Conservation (phyloP, 2,888 invertebrate genomes). For the Diaperis boleti region DNA sequence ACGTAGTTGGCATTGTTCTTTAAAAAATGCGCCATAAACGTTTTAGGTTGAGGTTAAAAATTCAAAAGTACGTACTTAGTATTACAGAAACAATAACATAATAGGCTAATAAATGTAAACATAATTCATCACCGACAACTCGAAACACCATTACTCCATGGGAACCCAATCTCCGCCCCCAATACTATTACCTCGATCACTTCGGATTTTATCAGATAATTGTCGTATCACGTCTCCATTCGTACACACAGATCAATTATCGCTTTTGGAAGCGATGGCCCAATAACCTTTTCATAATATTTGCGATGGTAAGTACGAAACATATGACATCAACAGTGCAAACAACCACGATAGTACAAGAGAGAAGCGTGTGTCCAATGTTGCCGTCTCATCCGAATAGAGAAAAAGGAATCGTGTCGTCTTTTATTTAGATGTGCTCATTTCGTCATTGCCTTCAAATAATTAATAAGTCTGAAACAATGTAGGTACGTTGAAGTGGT, state of each 20-base stretch:
- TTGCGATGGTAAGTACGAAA: conserved; percentile 11
- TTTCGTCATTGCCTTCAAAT: conserved; percentile 11
- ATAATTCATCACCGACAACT: background rate
- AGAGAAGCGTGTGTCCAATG: background rate
- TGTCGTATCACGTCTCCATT: background rate
- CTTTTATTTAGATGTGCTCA: background rate
- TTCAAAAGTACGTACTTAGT: too few relatives aligned
- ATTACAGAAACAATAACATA: too few relatives aligned
- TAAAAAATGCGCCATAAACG: too few relatives aligned
- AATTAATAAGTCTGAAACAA: conserved; percentile 25
- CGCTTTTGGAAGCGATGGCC: conserved; percentile 8
- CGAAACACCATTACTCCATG: too few relatives aligned
- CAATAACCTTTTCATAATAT: conserved; percentile 14
- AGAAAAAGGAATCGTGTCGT: conserved; percentile 2
- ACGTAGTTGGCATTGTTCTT: too few relatives aligned
- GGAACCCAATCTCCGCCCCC: background rate
- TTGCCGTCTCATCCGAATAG: conserved; percentile 9
- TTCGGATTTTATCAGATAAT: conserved; percentile 3
- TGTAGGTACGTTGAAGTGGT: conserved; percentile 7
- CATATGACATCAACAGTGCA: conserved; percentile 14
- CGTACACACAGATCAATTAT: conserved; percentile 11
- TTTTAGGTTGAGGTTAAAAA: too few relatives aligned
- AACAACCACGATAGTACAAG: conserved; percentile 5
- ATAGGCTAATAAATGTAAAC: too few relatives aligned
- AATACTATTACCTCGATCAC: background rate